These are phyloP conservation scores for Melanotus villosus DNA, from an alignment of 2,888 invertebrate genomes.

Conservation along the genomic window DNA sequence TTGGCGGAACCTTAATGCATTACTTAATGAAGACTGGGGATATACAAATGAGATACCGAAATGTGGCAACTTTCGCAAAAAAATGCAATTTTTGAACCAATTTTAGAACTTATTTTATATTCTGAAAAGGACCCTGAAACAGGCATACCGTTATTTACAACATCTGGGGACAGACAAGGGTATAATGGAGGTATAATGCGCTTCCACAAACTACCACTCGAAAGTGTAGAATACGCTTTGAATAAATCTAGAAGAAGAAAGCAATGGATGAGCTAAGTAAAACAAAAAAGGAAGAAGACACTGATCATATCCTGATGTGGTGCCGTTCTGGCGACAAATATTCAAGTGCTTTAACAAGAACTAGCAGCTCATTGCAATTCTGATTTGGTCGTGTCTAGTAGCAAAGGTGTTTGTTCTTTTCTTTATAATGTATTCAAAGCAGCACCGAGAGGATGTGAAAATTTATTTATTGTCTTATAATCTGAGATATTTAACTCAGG, in stretches of 20 bases:
- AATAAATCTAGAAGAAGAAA: constrained; percentile 2
- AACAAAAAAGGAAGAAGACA: constrained; percentile 3
- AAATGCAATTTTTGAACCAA: too few relatives aligned
- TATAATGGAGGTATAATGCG: constrained; percentile 29
- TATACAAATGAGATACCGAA: too few relatives aligned
- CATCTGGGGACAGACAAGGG: constrained; percentile 27
- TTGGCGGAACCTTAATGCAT: too few relatives aligned
- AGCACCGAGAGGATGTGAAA: neutral
- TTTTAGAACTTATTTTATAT: too few relatives aligned
- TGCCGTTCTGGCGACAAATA: constrained; percentile 48
- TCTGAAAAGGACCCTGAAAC: too few relatives aligned
- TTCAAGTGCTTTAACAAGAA: constrained; percentile 41
- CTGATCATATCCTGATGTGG: constrained; percentile 31
- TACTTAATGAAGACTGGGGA: too few relatives aligned
- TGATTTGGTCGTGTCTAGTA: constrained; percentile 51
- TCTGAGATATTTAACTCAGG: too few relatives aligned
- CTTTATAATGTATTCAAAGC: constrained; percentile 32
- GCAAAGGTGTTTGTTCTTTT: constrained; percentile 49
- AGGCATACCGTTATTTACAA: constrained; percentile 14
- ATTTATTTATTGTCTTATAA: too few relatives aligned
- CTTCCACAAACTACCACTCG: constrained; percentile 27
- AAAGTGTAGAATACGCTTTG: constrained; percentile 14
- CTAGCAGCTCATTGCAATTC: constrained; percentile 53
- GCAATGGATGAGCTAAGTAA: neutral
- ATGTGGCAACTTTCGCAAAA: too few relatives aligned